Conservation (phyloP, 2,797 vertebrate genomes). For the Salarias fasciatus region DNA sequence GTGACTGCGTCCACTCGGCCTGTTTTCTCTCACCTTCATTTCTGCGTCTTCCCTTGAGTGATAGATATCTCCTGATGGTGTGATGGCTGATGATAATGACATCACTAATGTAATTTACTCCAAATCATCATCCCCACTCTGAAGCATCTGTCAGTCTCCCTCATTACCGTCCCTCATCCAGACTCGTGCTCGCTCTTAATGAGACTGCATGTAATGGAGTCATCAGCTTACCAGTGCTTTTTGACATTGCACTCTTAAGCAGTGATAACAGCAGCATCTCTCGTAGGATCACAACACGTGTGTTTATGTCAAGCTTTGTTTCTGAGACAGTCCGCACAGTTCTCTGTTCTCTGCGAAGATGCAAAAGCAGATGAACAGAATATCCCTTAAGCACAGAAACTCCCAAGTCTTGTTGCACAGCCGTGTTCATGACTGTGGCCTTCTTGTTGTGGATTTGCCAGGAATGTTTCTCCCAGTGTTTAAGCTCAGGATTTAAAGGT, state of each 20-base stretch:
- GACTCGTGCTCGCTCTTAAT: slow-evolving; percentile 58
- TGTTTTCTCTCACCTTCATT: slow-evolving; percentile 15
- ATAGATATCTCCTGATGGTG: slow-evolving; percentile 51
- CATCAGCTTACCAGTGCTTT: slow-evolving; percentile 62
- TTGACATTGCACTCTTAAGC: slow-evolving; percentile 42
- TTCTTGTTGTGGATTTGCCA: not conserved
- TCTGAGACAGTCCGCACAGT: not conserved
- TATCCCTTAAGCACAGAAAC: not conserved
- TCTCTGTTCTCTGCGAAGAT: not conserved
- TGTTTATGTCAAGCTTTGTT: slow-evolving; percentile 16
- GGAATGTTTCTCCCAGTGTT: not conserved
- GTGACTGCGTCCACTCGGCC: not conserved
- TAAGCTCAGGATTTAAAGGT: not conserved
- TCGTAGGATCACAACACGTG: slow-evolving; percentile 22
- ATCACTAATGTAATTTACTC: slow-evolving; percentile 74
- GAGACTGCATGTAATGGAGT: slow-evolving; percentile 67
- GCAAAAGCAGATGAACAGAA: not conserved
- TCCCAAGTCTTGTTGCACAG: not conserved
- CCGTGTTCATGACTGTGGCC: not conserved
- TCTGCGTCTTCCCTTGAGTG: slow-evolving; percentile 14
- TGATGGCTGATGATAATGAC: slow-evolving; percentile 73
- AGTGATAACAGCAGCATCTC: slow-evolving; percentile 14
- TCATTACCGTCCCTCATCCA: slow-evolving; percentile 71
- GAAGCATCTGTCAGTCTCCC: slow-evolving; percentile 77
- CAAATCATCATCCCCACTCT: slow-evolving; percentile 73